Percentiles rank a stretch among this genome's conserved stretches.
phyloP scores from a whole-genome alignment of 2,888 invertebrate species.

The Meta bourneti region DNA sequence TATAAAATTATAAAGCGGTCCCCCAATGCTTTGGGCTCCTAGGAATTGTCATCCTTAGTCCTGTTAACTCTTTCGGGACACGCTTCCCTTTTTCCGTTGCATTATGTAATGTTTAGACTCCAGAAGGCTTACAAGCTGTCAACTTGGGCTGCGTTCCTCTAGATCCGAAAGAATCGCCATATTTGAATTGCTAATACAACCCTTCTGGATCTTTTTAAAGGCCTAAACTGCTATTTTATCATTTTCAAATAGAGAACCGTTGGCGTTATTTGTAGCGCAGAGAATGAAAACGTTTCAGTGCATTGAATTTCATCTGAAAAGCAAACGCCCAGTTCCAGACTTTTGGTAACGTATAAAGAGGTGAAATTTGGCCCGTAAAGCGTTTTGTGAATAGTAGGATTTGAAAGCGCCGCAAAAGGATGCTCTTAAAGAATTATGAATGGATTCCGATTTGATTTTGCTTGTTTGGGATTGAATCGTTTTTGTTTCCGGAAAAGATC shows the following conservation, averaged over 20 bases:
- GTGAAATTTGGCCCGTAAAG: background rate
- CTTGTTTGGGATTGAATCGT: too few relatives aligned
- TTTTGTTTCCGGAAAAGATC: too few relatives aligned
- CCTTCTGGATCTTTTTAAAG: slow-evolving; percentile 13
- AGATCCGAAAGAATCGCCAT: background rate
- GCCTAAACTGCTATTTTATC: slow-evolving; percentile 3
- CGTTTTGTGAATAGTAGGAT: background rate
- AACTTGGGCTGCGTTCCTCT: background rate
- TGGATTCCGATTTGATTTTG: too few relatives aligned
- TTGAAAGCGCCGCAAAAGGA: background rate
- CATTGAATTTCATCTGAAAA: background rate
- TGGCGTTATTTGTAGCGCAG: background rate
- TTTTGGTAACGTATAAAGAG: background rate
- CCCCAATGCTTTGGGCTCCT: background rate
- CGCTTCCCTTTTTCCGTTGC: background rate
- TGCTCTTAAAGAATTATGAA: too few relatives aligned
- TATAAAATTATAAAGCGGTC: background rate
- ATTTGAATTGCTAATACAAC: slow-evolving; percentile 21
- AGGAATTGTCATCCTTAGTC: background rate
- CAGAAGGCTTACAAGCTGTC: slow-evolving; percentile 15
- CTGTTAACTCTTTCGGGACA: background rate
- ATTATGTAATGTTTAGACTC: slow-evolving; percentile 6
- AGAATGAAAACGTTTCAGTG: background rate
- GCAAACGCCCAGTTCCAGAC: background rate
- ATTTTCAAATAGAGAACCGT: background rate